phyloP scores from a whole-genome alignment of 2,888 invertebrate genomes.

The Synanthedon myopaeformis region DNA sequence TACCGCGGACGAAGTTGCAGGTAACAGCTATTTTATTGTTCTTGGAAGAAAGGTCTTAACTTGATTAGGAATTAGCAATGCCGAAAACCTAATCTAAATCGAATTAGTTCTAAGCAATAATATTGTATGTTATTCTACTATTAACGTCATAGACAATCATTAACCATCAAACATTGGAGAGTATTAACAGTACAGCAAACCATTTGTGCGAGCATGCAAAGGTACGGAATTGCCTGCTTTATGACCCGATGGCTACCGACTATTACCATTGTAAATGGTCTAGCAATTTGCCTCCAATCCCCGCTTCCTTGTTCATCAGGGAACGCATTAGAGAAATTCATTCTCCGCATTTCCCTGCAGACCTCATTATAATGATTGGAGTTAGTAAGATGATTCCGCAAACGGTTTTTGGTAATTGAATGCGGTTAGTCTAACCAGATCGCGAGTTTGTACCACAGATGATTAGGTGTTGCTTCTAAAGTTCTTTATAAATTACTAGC shows the following conservation, averaged over 20 bases:
- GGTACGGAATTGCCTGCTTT: constrained; percentile 37
- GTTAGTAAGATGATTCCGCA: constrained; percentile 8
- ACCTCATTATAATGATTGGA: constrained; percentile 7
- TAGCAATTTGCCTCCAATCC: constrained; percentile 32
- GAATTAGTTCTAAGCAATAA: too few species aligned
- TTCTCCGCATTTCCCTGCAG: constrained; percentile 4
- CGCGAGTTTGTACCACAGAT: too few species aligned
- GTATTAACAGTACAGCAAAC: background rate
- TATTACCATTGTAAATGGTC: constrained; percentile 50
- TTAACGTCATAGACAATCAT: constrained; percentile 3
- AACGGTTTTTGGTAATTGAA: constrained; percentile 26
- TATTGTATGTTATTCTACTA: too few species aligned
- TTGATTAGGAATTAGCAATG: background rate
- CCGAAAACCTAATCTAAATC: too few species aligned
- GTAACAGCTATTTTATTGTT: too few species aligned
- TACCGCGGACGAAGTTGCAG: too few species aligned
- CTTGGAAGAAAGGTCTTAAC: too few species aligned
- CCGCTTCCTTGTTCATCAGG: constrained; percentile 37
- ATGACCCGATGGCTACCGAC: constrained; percentile 44
- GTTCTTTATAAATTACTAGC: too few species aligned
- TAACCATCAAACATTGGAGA: background rate
- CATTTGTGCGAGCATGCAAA: background rate
- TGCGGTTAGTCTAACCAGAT: constrained; percentile 11
- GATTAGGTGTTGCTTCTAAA: too few species aligned
- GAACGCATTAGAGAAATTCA: constrained; percentile 6